Evolutionary conservation across 2,113 vertebrate species (phyloP), one percentile per base, ranked within the genome.

Genomic region (Upupa epops): DNA sequence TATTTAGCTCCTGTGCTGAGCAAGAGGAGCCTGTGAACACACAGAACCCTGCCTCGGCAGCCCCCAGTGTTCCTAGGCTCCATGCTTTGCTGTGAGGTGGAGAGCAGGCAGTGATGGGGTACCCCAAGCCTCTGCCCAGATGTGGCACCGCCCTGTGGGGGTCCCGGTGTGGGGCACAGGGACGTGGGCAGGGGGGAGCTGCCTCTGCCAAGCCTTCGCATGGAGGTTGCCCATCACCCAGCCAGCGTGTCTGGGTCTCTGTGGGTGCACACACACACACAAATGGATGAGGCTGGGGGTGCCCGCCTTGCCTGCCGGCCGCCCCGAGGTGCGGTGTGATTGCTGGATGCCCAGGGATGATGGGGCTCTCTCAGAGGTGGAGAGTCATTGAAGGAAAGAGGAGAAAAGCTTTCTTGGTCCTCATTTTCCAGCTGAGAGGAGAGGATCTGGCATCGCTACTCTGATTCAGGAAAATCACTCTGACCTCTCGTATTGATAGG

Each of bases 401-500:
- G 89, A 63, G 61, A 3, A 55, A 84, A 61, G 24, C 83, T 86
- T 89, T 91, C 90, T 74, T 28, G 24, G 59, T 52, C 49, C 59
- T 73, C 46, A 71, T 56, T 77, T 36, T 76, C 91, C 90, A 82
- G 31, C 86, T 83, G 91, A 92, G 85, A 58, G 80, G 68, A 83
- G 64, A 70, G 48, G 63, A 49, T 48, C 66, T 90, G 87, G 74
- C 70, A 51, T 45, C 18, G 7, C 42, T 69, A 8, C 32, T 58
- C 89, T 72, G 90, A 88, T 83, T 92, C 83, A 49, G 32, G 77
- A 60, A 76, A 94, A 91, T 76, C 64, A 8, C 69, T 89, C 68
- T 68, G 87, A 90, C 61, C 81, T 74, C 84, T 94, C n/a, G 8
- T 48, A 34, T 83, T n/a, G 72, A 83, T 55, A 75, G 45, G 8